Evolutionary conservation across 2,888 invertebrate genomes (phyloP).

Genomic region (Cerceris ruficornis): DNA sequence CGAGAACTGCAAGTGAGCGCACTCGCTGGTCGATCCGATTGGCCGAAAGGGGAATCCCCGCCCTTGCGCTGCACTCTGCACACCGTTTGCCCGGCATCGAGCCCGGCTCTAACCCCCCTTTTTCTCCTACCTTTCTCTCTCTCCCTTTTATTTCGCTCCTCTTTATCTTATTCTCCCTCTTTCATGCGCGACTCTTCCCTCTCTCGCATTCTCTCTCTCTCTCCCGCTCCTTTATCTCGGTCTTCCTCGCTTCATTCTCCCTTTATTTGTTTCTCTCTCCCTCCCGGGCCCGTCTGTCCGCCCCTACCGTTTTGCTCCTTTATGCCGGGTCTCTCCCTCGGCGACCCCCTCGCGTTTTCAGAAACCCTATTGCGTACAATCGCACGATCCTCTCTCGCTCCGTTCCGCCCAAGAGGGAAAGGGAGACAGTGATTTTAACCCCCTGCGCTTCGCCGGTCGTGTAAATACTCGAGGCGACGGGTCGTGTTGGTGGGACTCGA

Average conservation of each 20-base stretch:
- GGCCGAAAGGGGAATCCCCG: constrained; percentile 76
- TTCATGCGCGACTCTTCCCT: neutral
- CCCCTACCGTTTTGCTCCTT: too few species aligned
- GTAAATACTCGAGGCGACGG: constrained; percentile 16
- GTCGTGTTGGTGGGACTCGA: constrained; percentile 13
- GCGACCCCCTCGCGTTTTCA: too few species aligned
- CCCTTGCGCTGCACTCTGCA: constrained; percentile 67
- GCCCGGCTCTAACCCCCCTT: constrained; percentile 19
- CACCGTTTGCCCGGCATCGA: constrained; percentile 54
- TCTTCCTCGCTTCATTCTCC: neutral
- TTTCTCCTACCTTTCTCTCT: neutral
- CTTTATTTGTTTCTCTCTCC: too few species aligned
- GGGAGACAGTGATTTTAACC: neutral
- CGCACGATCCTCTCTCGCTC: neutral
- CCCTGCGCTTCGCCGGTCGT: neutral
- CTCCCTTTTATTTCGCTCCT: constrained; percentile 29
- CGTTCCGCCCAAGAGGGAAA: neutral
- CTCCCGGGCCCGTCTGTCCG: too few species aligned
- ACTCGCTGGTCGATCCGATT: constrained; percentile 73
- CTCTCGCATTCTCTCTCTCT: constrained; percentile 1
- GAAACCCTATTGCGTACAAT: neutral
- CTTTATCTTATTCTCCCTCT: constrained; percentile 17
- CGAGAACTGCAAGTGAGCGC: constrained; percentile 60
- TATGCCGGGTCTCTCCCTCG: too few species aligned
- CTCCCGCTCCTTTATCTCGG: neutral